phyloP scores from a whole-genome alignment of 2,797 vertebrate species.

The Naso thynnoides region DNA sequence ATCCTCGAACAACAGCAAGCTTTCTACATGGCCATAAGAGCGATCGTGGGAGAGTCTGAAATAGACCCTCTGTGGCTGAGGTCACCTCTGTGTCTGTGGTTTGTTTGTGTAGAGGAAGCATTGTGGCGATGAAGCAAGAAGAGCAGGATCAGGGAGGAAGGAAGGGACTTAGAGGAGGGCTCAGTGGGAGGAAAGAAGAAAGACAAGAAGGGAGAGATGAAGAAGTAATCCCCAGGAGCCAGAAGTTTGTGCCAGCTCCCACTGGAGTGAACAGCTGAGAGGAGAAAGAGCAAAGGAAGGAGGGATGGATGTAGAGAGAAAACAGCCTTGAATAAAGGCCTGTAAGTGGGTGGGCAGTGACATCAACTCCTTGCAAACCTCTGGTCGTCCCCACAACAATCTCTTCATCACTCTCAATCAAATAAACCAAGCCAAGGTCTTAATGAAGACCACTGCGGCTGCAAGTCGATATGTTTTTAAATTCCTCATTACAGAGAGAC shows the following conservation, averaged over 20 bases:
- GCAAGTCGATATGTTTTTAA: constrained; percentile 75
- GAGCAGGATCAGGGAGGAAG: constrained; percentile 75
- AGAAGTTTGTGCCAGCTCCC: constrained; percentile 67
- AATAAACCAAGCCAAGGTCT: constrained; percentile 43
- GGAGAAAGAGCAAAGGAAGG: constrained; percentile 32
- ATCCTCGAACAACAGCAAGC: constrained; percentile 20
- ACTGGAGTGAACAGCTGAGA: constrained; percentile 67
- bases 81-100: constrained; percentile 69
- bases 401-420: constrained; percentile 50
- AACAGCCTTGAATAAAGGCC: constrained; percentile 47
- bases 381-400: constrained; percentile 51
- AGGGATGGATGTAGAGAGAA: constrained; percentile 24
- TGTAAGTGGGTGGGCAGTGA: constrained; percentile 64
- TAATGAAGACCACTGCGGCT: constrained; percentile 70
- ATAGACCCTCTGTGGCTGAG: constrained; percentile 56
- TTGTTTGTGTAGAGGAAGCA: constrained; percentile 72
- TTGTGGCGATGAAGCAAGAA: constrained; percentile 74
- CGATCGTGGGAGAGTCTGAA: constrained; percentile 47
- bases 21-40: constrained; percentile 23
- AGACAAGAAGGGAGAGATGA: constrained; percentile 64
- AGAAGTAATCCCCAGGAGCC: constrained; percentile 74
- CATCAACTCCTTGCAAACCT: constrained; percentile 49
- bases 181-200: constrained; percentile 72
- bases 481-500: constrained; percentile 57
- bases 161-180: constrained; percentile 76